phyloP scores from a whole-genome alignment of 2,113 vertebrate genomes.

The Rhizomys pruinosus region DNA sequence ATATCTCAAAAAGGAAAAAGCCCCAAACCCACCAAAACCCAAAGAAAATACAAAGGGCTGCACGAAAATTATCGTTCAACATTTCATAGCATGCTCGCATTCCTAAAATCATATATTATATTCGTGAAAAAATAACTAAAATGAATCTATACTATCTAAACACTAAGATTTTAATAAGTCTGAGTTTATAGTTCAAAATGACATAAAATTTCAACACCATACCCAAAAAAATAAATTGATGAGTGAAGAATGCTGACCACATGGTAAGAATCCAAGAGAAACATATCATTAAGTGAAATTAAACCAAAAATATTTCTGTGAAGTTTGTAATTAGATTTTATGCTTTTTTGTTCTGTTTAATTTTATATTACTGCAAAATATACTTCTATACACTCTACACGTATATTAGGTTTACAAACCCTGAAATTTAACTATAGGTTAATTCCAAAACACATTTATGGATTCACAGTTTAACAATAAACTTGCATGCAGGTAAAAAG shows the following conservation, averaged over 20 bases:
- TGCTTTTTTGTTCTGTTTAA: no score
- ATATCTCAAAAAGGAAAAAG: no score
- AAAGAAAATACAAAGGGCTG: neutral
- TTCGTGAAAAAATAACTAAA: neutral
- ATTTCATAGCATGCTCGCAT: neutral
- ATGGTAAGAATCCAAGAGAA: constrained; percentile 43
- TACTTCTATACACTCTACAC: no score
- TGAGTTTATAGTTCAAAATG: constrained; percentile 35
- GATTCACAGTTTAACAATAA: no score
- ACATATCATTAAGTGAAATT: constrained; percentile 16
- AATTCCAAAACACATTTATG: no score
- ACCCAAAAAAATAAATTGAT: constrained; percentile 48
- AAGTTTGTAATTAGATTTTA: constrained; percentile 5
- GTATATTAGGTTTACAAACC: no score
- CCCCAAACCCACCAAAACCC: no score
- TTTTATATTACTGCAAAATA: no score
- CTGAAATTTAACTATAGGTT: no score
- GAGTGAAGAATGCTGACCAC: constrained; percentile 25
- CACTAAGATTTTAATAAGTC: constrained; percentile 43
- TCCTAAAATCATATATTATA: constrained; percentile 52
- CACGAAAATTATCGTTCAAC: neutral
- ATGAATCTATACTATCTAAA: neutral
- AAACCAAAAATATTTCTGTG: constrained; percentile 23
- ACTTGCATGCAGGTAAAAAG: no score
- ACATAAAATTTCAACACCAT: constrained; percentile 51